A percentile compares a stretch with the other conserved stretches of the same genome.
Conservation (phyloP, 1,140 invertebrate genomes). For the Tetranychus cinnabarinus region DNA sequence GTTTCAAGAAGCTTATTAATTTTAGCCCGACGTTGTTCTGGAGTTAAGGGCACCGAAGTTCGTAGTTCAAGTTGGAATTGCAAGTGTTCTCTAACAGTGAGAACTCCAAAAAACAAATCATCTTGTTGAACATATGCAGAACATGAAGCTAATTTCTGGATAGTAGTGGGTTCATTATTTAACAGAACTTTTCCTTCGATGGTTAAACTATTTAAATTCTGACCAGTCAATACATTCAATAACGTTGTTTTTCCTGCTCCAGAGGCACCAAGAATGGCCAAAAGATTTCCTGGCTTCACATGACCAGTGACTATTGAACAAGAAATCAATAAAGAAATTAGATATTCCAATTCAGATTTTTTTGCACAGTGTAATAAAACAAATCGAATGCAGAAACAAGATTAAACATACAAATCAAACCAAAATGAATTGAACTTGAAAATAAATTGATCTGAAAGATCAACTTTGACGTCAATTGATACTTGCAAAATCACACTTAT, state of each 20-base stretch:
- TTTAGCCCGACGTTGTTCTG: no score
- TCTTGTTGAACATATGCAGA: conserved; percentile 90
- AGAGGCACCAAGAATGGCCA: neutral
- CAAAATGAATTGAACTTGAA: no score
- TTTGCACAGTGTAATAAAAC: no score
- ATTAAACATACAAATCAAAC: no score
- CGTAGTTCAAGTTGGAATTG: conserved; percentile 46
- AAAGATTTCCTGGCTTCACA: neutral
- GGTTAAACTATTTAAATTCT: conserved; percentile 39
- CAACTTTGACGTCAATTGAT: no score
- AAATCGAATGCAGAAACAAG: no score
- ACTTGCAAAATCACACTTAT: no score
- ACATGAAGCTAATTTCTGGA: conserved; percentile 38
- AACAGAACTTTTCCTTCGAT: conserved; percentile 36
- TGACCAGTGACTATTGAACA: conserved; percentile 21
- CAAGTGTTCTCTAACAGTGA: conserved; percentile 72
- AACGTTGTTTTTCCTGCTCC: conserved; percentile 65
- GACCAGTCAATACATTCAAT: conserved; percentile 64
- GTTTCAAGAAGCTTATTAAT: no score
- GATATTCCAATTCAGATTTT: no score
- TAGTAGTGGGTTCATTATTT: conserved; percentile 18
- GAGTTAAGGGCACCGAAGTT: no score
- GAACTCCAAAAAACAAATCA: conserved; percentile 71
- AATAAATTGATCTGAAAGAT: no score
- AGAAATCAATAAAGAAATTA: no score